A percentile compares a stretch with the other conserved stretches of the same genome.
phyloP scores from a whole-genome alignment of 1,140 invertebrate species.

The Bombus fervidus region DNA sequence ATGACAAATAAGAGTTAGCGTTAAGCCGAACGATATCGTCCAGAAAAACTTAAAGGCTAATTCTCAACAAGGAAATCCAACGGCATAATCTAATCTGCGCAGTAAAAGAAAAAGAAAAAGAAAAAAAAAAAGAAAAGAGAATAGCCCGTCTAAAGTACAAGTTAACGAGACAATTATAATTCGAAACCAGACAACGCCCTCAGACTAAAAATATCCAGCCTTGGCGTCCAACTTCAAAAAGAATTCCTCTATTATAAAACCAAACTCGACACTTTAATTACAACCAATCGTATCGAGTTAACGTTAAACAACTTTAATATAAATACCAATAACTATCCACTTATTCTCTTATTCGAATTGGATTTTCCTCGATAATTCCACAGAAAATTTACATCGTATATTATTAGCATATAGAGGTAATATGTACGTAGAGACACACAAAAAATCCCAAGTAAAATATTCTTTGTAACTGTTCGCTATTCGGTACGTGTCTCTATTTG shows the following conservation, averaged over 20 bases:
- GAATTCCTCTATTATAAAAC: background rate
- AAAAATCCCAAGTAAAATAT: no score
- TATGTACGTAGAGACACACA: accelerated
- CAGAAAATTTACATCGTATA: no score
- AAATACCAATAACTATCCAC: background rate
- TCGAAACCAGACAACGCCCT: background rate
- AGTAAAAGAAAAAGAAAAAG: background rate
- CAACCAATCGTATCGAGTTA: background rate
- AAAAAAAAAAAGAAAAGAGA: background rate
- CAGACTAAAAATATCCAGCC: constrained; percentile 7
- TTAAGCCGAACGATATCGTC: background rate
- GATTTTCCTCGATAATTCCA: no score
- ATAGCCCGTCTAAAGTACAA: background rate
- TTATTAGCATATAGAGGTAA: no score
- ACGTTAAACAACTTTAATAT: background rate
- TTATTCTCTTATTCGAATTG: no score
- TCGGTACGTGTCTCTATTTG: no score
- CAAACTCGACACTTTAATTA: background rate
- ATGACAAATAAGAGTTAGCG: background rate
- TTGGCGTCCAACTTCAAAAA: background rate
- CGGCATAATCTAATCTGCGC: constrained; percentile 13
- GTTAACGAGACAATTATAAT: constrained; percentile 17
- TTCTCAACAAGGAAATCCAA: constrained; percentile 8
- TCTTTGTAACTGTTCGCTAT: no score
- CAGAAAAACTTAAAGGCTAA: background rate